Evolutionary conservation across 2,797 vertebrate genomes (phyloP).

Genomic region (Fistularia tabacaria): DNA sequence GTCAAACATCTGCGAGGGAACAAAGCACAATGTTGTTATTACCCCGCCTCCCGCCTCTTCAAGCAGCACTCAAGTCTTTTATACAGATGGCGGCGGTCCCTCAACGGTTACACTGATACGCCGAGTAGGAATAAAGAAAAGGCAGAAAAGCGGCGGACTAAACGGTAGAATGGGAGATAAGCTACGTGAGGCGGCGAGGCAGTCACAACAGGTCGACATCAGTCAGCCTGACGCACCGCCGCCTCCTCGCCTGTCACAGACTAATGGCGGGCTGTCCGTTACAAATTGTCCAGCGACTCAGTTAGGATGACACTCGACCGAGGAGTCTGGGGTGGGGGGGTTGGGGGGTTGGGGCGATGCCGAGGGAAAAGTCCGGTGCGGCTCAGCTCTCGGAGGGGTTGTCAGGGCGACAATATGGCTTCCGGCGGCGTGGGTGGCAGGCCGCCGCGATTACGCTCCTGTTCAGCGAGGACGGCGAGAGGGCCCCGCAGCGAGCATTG

Average conservation of each 20-base stretch:
- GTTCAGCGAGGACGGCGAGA: slow-evolving; percentile 4
- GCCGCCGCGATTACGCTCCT: slow-evolving; percentile 25
- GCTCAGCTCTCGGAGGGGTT: slow-evolving; percentile 52
- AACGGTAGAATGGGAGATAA: background rate
- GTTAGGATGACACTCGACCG: slow-evolving; percentile 57
- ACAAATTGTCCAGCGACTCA: slow-evolving; percentile 74
- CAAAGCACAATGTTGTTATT: slow-evolving; percentile 54
- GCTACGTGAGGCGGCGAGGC: slow-evolving; percentile 34
- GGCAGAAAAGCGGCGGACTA: background rate
- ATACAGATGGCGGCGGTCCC: slow-evolving; percentile 79
- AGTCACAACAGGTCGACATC: slow-evolving; percentile 65
- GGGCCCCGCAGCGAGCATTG: background rate
- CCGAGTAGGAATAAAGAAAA: slow-evolving; percentile 4
- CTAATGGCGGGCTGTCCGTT: slow-evolving; percentile 70
- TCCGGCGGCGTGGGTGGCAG: slow-evolving; percentile 3
- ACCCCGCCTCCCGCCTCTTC: slow-evolving; percentile 61
- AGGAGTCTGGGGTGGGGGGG: slow-evolving; percentile 49
- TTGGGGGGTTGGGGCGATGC: slow-evolving; percentile 23
- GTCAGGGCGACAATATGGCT: slow-evolving; percentile 62
- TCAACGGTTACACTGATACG: slow-evolving; percentile 48
- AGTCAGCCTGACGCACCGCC: slow-evolving; percentile 64
- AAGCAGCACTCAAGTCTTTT: slow-evolving; percentile 68
- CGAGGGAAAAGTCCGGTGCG: slow-evolving; percentile 33
- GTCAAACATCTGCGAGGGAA: slow-evolving; percentile 53
- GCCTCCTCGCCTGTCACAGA: slow-evolving; percentile 65